A percentile compares a stretch with the other conserved stretches of the same genome.
These are phyloP conservation scores for Macrobrachium nipponense DNA, from an alignment of 1,140 invertebrate species.

Conservation along the genomic window DNA sequence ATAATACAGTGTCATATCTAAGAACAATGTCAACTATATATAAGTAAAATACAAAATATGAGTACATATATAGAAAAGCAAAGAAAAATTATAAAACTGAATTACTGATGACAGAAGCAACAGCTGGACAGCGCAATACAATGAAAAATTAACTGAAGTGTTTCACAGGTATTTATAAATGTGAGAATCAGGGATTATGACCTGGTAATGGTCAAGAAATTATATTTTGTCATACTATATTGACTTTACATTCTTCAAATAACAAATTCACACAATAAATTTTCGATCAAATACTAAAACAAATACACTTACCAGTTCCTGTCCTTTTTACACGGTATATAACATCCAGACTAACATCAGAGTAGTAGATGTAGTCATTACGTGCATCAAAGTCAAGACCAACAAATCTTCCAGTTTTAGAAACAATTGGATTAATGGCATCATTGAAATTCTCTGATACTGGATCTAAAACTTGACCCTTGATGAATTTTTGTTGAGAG, in stretches of 20 bases:
- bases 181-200: too few species aligned
- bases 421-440: slow-evolving; percentile 85
- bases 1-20: slow-evolving; percentile 55
- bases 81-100: too few species aligned
- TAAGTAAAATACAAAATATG: not conserved
- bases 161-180: too few species aligned
- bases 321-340: slow-evolving; percentile 92
- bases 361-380: slow-evolving; percentile 95
- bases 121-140: too few species aligned
- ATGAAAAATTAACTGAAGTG: too few species aligned
- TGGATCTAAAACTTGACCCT: slow-evolving; percentile 91
- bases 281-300: too few species aligned
- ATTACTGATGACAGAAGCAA: too few species aligned
- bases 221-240: too few species aligned
- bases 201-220: too few species aligned
- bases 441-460: slow-evolving; percentile 92
- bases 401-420: slow-evolving; percentile 91
- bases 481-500: slow-evolving; percentile 96
- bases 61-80: not conserved
- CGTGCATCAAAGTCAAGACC: slow-evolving; percentile 96
- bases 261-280: too few species aligned
- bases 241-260: too few species aligned
- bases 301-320: slow-evolving; percentile 76
- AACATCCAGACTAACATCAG: slow-evolving; percentile 95
- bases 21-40: slow-evolving; percentile 41